phyloP scores from a whole-genome alignment of 2,113 vertebrate genomes.

The Amphiprion ocellaris region DNA sequence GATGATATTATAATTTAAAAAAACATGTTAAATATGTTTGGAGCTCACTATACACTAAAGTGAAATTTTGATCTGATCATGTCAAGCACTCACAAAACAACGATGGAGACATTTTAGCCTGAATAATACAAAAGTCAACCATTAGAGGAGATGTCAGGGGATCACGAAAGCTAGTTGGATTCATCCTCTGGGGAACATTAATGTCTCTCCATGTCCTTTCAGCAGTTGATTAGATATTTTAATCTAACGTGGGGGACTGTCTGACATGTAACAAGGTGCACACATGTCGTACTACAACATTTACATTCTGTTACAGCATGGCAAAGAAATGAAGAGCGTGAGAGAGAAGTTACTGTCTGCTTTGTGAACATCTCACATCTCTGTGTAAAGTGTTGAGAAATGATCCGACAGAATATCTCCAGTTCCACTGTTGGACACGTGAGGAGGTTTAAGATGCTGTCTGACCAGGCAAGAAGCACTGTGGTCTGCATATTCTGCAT shows the following conservation, averaged over 20 bases:
- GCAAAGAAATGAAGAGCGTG: not conserved
- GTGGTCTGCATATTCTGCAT: not conserved
- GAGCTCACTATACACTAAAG: no score
- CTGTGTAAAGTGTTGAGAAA: not conserved
- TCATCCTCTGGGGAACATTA: not conserved
- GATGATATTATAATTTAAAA: no score
- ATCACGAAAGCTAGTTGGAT: no score
- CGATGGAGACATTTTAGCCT: no score
- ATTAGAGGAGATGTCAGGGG: no score
- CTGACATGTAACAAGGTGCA: no score
- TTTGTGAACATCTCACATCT: not conserved
- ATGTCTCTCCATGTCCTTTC: not conserved
- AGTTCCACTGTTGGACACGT: not conserved
- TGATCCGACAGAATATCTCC: not conserved
- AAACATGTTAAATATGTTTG: no score
- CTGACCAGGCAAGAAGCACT: not conserved
- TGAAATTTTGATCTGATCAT: no score
- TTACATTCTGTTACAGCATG: not conserved
- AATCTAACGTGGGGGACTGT: not conserved
- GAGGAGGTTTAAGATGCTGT: not conserved
- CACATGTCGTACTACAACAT: no score
- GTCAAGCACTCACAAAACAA: no score
- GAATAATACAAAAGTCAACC: no score
- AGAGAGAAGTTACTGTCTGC: not conserved
- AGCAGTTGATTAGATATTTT: not conserved